These are phyloP conservation scores for Perccottus glenii DNA, from an alignment of 2,113 vertebrate species.

Conservation along the genomic window DNA sequence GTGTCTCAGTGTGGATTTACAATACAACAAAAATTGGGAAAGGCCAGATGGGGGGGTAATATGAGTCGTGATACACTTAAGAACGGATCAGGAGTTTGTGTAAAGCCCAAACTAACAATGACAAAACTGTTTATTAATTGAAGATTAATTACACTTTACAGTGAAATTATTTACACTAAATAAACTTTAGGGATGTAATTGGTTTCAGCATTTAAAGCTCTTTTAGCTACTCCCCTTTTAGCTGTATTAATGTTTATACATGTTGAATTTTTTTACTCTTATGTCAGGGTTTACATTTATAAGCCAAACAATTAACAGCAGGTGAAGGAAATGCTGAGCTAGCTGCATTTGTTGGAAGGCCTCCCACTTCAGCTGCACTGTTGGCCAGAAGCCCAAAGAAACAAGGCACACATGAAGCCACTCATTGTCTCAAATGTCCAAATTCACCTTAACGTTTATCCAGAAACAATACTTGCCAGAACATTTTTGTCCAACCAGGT, in stretches of 20 bases:
- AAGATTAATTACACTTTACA: no score
- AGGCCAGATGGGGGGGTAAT: no score
- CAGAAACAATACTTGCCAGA: neutral
- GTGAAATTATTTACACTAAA: no score
- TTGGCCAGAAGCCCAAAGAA: conserved; percentile 17
- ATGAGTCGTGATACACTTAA: no score
- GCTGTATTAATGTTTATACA: neutral
- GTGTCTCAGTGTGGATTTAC: no score
- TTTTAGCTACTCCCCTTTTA: neutral
- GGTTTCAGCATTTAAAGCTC: neutral
- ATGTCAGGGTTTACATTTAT: conserved; percentile 19
- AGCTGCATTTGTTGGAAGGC: conserved; percentile 28
- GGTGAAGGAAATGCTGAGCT: conserved; percentile 30
- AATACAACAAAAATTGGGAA: no score
- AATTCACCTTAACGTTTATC: neutral
- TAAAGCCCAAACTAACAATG: no score
- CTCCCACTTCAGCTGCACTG: conserved; percentile 24
- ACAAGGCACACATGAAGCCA: neutral
- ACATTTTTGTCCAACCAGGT: neutral
- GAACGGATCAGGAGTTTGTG: no score
- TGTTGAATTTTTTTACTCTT: conserved; percentile 6
- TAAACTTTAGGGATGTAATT: no score
- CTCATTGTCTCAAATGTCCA: conserved; percentile 2
- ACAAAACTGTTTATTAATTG: no score
- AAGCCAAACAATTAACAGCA: conserved; percentile 20